Conservation (phyloP, 2,113 vertebrate species). For the Promerops cafer region DNA sequence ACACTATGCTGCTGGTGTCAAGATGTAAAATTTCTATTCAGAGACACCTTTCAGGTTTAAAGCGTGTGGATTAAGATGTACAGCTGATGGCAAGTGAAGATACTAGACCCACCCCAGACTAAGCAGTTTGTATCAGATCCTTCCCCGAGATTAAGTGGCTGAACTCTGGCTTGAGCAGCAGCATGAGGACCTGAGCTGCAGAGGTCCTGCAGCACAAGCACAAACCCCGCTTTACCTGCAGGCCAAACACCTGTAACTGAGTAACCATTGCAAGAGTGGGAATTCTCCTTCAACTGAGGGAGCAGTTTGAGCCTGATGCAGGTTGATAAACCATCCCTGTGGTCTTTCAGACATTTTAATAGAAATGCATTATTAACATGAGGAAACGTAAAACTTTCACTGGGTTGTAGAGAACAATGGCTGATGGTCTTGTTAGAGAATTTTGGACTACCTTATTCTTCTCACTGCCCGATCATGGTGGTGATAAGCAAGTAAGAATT, state of each 20-base stretch:
- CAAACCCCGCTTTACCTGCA: background rate
- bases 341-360: background rate
- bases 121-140: background rate
- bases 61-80: background rate
- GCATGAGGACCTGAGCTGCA: background rate
- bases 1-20: background rate
- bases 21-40: background rate
- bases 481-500: background rate
- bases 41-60: background rate
- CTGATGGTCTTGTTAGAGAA: background rate
- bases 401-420: background rate
- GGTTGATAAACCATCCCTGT: background rate
- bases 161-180: background rate
- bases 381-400: background rate
- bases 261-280: fast-evolving
- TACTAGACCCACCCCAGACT: background rate
- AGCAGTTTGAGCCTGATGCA: background rate
- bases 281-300: background rate
- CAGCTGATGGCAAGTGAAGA: background rate
- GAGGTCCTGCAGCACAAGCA: background rate
- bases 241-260: background rate
- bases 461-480: background rate
- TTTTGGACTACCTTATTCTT: background rate
- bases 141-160: background rate
- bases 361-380: background rate